Evolutionary conservation across 2,888 invertebrate genomes (phyloP).

Genomic region (Rhimphoctona megacephalus): DNA sequence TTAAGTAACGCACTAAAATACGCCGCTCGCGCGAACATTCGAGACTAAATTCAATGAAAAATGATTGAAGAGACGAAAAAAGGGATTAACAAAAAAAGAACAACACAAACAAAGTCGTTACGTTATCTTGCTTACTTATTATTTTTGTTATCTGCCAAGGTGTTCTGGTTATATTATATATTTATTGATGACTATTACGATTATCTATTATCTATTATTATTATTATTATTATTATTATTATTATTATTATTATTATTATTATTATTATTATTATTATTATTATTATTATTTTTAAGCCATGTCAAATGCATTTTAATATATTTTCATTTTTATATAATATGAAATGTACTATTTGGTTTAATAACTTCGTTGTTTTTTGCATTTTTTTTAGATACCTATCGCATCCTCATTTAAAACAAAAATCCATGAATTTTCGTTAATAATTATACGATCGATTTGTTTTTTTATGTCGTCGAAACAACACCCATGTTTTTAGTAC

Average conservation of each 20-base stretch:
- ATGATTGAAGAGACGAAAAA: conserved; percentile 63
- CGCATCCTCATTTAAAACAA: conserved; percentile 77
- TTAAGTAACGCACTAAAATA: conserved; percentile 61
- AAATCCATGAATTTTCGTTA: conserved; percentile 26
- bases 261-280: conserved; percentile 78
- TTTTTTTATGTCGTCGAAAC: background rate
- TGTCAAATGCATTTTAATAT: conserved; percentile 85
- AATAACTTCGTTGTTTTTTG: conserved; percentile 82
- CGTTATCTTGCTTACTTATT: conserved; percentile 84
- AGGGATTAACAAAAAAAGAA: conserved; percentile 40
- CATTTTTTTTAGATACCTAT: conserved; percentile 79
- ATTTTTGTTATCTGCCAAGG: conserved; percentile 84
- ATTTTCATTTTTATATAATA: conserved; percentile 84
- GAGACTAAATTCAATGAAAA: conserved; percentile 67
- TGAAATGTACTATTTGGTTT: conserved; percentile 85
- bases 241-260: conserved; percentile 76
- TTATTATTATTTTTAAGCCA: conserved; percentile 79
- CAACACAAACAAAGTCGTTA: conserved; percentile 71
- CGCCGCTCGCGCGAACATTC: conserved; percentile 77
- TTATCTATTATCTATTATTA: conserved; percentile 72
- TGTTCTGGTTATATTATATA: conserved; percentile 85
- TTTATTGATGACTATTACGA: conserved; percentile 83
- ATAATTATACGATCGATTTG: background rate
- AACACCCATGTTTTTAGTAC: background rate
- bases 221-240: too few relatives aligned